Evolutionary conservation across 2,888 invertebrate genomes (phyloP).

Genomic region (Hyalella azteca): DNA sequence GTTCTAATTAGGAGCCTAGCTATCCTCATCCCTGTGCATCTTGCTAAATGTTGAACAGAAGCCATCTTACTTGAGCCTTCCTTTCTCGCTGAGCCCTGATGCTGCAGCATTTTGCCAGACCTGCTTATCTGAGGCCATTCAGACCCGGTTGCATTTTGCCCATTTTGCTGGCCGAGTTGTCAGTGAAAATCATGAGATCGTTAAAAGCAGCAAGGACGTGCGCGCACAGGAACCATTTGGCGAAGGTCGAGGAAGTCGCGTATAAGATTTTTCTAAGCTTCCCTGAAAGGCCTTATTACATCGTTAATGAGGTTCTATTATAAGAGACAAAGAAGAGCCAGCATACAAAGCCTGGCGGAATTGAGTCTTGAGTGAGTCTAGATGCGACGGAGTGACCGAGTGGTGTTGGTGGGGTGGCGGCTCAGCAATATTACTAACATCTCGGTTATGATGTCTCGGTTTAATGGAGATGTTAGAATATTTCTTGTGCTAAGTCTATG

Average conservation of each 20-base stretch:
- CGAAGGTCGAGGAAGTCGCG: not conserved
- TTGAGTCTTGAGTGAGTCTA: constrained; percentile 25
- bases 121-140: constrained; percentile 33
- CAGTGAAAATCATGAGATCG: constrained; percentile 14
- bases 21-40: too few relatives aligned
- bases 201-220: constrained; percentile 23
- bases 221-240: not conserved
- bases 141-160: constrained; percentile 26
- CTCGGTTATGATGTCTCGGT: too few relatives aligned
- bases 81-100: not conserved
- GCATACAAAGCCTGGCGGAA: constrained; percentile 21
- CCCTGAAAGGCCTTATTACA: constrained; percentile 29
- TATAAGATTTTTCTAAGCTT: constrained; percentile 34
- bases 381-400: not conserved
- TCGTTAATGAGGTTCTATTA: constrained; percentile 35
- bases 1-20: too few relatives aligned
- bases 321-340: constrained; percentile 34
- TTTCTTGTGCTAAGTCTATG: too few relatives aligned
- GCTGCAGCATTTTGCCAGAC: not conserved
- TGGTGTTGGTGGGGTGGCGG: not conserved
- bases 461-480: too few relatives aligned
- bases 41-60: too few relatives aligned
- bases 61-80: too few relatives aligned
- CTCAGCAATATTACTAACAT: too few relatives aligned
- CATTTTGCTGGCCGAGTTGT: not conserved